Evolutionary conservation across 2,888 invertebrate species (phyloP), one percentile per base, ranked within the genome.

Genomic region (Oligia fasciuncula): DNA sequence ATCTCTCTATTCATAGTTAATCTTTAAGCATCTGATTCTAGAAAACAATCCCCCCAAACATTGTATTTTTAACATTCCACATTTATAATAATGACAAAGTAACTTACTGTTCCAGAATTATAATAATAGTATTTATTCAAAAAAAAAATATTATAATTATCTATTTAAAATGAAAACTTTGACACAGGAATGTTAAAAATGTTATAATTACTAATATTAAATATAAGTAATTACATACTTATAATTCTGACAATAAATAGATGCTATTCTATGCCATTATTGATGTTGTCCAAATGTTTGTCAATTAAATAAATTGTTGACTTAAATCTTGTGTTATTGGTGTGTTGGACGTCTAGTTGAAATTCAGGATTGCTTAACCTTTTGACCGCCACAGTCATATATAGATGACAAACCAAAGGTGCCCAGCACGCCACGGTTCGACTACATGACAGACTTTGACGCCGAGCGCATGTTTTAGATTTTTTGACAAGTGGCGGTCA

Each of bases 241-340:
- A 84, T 90, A 71, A 90, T 88, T 89, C 93, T 91, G 95, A 95
- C 95, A 95, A 95, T 95, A 95, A 95, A 91, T 94, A 94, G 89
- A 89, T 85, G 78, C 83, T 89, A 87, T 87, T 89, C 75, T 78
- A 87, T 85, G 80, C 87, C 84, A 89, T 88, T 91, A 91, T 92
- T 90, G 88, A 91, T 93, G 93, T 94, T 93, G 92, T 93, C 89
- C 88, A 92, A 91, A 91, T 90, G 88, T 93, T 90, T 91, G 94
- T 94, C 94, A 95, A 94, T 96, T 95, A 94, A 93, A 93, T 92
- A 91, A 93, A 93, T 81, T 94, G 93, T 95, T 94, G 90, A 93
- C 88, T 88, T 87, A 84, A 80, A 80, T 67, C 17, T 23, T 65
- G 54, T 46, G 68, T 82, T 73, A 79, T 84, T 87, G 75, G 62